Evolutionary conservation across 2,113 vertebrate species (phyloP), one percentile per base, ranked within the genome.

Genomic region (Erpornis zantholeuca): DNA sequence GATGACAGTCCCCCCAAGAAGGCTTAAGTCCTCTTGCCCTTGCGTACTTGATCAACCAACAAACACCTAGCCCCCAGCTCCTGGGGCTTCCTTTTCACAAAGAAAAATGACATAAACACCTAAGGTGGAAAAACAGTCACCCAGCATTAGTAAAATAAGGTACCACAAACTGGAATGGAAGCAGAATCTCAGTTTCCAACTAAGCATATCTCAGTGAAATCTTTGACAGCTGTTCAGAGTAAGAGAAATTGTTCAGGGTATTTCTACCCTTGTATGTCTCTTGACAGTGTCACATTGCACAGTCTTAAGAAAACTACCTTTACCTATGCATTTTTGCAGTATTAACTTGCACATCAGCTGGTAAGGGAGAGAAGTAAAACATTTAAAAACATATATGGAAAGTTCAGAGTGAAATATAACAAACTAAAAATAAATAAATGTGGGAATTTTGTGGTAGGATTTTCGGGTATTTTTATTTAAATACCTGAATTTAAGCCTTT

Each of bases 401-500:
- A 78, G 13, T 10, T 59, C 45, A 69, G 18, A 52, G 17, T 90
- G 72, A 84, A 81, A 80, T 59, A 82, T 27, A 68, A 35, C 28
- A 69, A 94, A 69, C 14, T 49, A 69, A 81, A 86, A 70, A n/a
- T 23, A 66, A 61, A 45, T 70, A 63, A 59, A 59, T 19, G 18
- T 52, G 38, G 21, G 44, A 65, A 53, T 49, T 65, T 50, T 36
- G 13, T 28, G 19, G 31, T 33, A 93, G 23, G 45, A 88, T 92
- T 97, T 96, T 70, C 52, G 70, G 42, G 81, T 38, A 71, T 54
- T 63, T 68, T 82, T 68, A 90, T 84, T 84, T 90, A 86, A 94
- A 89, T 92, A 84, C 12, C 33, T 85, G 19, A 57, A 96, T 82
- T 88, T 84, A 94, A 66, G 77, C 82, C 65, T 97, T 94, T 94